These are phyloP conservation scores for Alviniconcha marisindica DNA, from an alignment of 1,140 invertebrate species.

Conservation along the genomic window DNA sequence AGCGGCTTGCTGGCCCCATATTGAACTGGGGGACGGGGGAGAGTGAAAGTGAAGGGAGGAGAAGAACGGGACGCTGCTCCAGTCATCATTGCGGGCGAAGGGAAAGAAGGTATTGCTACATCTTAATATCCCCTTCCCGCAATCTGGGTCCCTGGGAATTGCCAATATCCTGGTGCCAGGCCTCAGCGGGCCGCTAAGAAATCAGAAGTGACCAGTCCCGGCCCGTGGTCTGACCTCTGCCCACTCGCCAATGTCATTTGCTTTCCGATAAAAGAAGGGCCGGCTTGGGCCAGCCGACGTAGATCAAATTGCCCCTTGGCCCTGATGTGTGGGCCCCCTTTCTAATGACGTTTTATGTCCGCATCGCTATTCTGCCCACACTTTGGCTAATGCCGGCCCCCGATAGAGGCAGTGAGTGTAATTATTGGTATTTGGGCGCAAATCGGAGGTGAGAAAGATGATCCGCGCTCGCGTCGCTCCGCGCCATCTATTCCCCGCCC, in stretches of 20 bases:
- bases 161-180: conserved; percentile 11
- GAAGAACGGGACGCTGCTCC: too few relatives aligned
- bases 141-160: conserved; percentile 3
- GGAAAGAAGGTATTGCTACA: conserved; percentile 17
- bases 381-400: conserved; percentile 11
- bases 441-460: conserved; percentile 30
- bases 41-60: not conserved
- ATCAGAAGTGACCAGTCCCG: conserved; percentile 3
- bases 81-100: not conserved
- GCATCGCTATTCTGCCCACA: conserved; percentile 27
- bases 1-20: not conserved
- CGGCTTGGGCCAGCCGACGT: not conserved
- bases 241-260: conserved; percentile 13
- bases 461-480: not conserved
- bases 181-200: not conserved
- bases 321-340: conserved; percentile 16
- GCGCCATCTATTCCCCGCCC: too few relatives aligned
- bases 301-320: conserved; percentile 30
- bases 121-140: conserved; percentile 9
- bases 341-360: conserved; percentile 36
- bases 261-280: conserved; percentile 17
- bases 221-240: conserved; percentile 10
- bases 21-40: not conserved
- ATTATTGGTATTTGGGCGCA: conserved; percentile 33
- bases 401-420: conserved; percentile 29